Evolutionary conservation across 2,888 invertebrate genomes (phyloP), one percentile per base, ranked within the genome.

Genomic region (Drosophila anceps): DNA sequence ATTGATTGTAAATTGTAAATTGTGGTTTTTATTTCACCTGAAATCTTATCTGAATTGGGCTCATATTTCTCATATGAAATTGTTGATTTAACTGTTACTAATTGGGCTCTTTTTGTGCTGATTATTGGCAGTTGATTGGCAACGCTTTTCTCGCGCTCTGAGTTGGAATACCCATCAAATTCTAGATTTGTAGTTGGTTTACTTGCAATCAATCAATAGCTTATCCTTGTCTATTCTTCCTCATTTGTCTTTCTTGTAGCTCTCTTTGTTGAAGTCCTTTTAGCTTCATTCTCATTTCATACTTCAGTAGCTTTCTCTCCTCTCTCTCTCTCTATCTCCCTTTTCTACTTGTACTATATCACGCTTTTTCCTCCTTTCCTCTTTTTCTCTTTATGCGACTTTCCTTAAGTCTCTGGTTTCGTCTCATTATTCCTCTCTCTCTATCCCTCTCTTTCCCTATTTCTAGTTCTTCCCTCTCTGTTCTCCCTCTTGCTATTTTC

Each of bases 21-120:
- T n/a, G 18, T 13, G 20, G 9, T 3, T 33, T 18, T 39, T 50
- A 24, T n/a, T 24, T 24, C 9, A 20, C 15, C 18, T 44, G 27
- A 41, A 54, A 57, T 69, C 69, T 76, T 31, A 69, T 63, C 69
- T 39, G 24, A 15, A 39, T 51, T 37, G 12, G 41, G 12, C 3
- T 8, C 18, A 51, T 61, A 66, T 43, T 65, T 43, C 29, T 24
- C 51, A 15, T 9, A 35, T 37, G 29, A 54, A 37, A 10, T 15
- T 43, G 37, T 50, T 27, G 35, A 65, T 65, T 65, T 44, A n/a
- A n/a, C n/a, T n/a, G n/a, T n/a, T n/a, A n/a, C n/a, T n/a, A n/a
- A n/a, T n/a, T 50, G 29, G 0, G 1, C 1, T n/a, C n/a, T n/a
- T 48, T 46, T 27, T n/a, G 15, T 15, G 46, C 15, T 27, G 24